phyloP scores from a whole-genome alignment of 2,888 invertebrate genomes.

The Limenitis camilla region DNA sequence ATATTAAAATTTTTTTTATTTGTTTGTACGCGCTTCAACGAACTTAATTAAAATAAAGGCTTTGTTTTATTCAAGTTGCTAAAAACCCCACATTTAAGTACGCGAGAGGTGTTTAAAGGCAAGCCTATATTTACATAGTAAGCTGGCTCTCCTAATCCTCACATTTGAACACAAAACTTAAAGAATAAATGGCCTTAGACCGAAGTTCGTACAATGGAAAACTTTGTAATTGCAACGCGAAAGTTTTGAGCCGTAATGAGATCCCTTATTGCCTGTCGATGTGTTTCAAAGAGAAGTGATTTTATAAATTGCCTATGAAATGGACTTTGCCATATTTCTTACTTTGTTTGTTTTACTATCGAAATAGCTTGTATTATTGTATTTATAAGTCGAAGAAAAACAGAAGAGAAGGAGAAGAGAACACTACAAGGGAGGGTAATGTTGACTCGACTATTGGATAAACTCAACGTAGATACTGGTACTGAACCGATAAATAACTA shows the following conservation, averaged over 20 bases:
- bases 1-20: no score
- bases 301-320: slow-evolving; percentile 22
- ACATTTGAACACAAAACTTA: slow-evolving; percentile 13
- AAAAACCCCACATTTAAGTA: no score
- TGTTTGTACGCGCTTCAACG: no score
- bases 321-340: not conserved
- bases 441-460: no score
- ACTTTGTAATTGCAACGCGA: slow-evolving; percentile 28
- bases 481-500: no score
- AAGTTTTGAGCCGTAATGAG: slow-evolving; percentile 34
- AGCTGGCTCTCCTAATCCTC: slow-evolving; percentile 9
- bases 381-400: no score
- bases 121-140: slow-evolving; percentile 2
- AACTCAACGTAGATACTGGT: no score
- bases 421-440: no score
- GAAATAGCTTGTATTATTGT: not conserved
- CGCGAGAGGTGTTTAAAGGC: not conserved
- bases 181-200: slow-evolving; percentile 15
- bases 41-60: no score
- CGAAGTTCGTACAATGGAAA: slow-evolving; percentile 22
- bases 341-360: not conserved
- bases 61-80: no score
- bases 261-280: slow-evolving; percentile 41
- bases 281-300: slow-evolving; percentile 31
- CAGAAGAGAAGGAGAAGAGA: no score